Evolutionary conservation across 2,113 vertebrate genomes (phyloP), one percentile per base, ranked within the genome.

Genomic region (Balaeniceps rex): DNA sequence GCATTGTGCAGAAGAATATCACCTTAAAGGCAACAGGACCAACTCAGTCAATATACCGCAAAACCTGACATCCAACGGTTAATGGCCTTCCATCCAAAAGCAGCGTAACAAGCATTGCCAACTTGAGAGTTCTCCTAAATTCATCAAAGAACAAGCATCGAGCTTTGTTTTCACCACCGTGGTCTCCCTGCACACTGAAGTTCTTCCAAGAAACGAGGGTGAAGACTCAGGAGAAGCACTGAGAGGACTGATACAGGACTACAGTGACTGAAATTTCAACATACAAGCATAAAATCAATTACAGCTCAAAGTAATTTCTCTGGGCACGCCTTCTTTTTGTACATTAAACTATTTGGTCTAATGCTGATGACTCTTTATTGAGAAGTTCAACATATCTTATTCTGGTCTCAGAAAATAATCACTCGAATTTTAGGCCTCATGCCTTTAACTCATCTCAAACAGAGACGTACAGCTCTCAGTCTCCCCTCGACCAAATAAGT

Each of bases 401-500:
- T 57, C 69, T 78, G 4, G 1, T 49, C 47, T 60, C 69, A 81
- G 34, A 65, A 82, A 21, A 46, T 4, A 87, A 40, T 23, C 9
- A 34, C 13, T 55, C 51, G 57, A 26, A 51, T 70, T 65, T 82
- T 8, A 85, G 44, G 23, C 22, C 34, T 70, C 55, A 7, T 24
- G 34, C 7, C 65, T 82, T 82, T 64, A 69, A 55, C 46, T 57
- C 26, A 18, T 66, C 42, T 72, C 36, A 28, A 68, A 18, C 24
- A 68, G 17, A 83, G 10, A 24, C 22, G 11, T 38, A 31, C 26
- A 88, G 34, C 8, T 23, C 42, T 46, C 51, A 46, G 31, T 11
- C 19, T 76, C 19, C 14, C 6, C 61, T 58, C 0, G 0, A 75
- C 13, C 12, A 93, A 57, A 0, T 6, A 47, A 46, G 22, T 66